phyloP scores from a whole-genome alignment of 2,113 vertebrate species.

The Nyctibius bracteatus region DNA sequence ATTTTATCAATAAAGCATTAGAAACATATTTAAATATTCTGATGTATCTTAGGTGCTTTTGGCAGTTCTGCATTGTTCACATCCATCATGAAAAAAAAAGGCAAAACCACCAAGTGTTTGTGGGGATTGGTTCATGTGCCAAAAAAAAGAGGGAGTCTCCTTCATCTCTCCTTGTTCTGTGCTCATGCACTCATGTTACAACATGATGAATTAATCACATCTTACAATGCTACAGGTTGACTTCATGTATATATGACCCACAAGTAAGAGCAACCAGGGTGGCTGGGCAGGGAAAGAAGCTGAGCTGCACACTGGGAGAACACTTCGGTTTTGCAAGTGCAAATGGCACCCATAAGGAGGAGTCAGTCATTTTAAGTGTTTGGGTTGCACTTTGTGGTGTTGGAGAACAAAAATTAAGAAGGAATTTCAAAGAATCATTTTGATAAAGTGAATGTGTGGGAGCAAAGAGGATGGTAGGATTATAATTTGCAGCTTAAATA shows the following conservation, averaged over 20 bases:
- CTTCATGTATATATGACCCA: neutral
- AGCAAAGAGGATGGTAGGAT: neutral
- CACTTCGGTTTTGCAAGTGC: neutral
- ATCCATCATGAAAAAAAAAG: neutral
- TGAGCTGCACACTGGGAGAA: no score
- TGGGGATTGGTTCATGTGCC: neutral
- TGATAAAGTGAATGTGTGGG: neutral
- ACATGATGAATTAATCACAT: neutral
- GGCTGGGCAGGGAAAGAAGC: no score
- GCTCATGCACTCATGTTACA: neutral
- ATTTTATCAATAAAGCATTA: neutral
- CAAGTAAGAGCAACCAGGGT: no score
- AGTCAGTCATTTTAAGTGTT: neutral
- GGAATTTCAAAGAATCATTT: neutral
- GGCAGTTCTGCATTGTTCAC: neutral
- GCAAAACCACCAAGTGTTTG: neutral
- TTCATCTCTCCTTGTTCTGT: slow-evolving; percentile 9
- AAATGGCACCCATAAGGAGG: neutral
- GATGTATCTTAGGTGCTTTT: neutral
- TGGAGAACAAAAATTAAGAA: neutral
- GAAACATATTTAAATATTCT: neutral
- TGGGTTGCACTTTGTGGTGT: neutral
- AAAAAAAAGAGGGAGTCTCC: neutral
- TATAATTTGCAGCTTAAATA: neutral
- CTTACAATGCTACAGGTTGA: neutral